These are phyloP conservation scores for Phylloscopus trochilus DNA, from an alignment of 2,113 vertebrate genomes.

Conservation along the genomic window DNA sequence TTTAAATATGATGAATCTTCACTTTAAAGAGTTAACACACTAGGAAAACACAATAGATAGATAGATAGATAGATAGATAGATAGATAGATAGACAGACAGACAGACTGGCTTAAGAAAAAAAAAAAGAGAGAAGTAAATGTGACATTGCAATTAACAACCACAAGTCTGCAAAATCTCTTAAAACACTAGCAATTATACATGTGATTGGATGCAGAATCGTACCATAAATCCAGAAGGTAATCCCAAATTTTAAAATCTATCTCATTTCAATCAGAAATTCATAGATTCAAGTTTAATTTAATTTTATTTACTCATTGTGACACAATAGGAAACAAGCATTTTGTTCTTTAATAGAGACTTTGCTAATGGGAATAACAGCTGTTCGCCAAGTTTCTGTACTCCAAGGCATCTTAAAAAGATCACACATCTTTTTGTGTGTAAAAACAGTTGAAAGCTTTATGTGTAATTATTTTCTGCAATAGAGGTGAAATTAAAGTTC, in stretches of 20 bases:
- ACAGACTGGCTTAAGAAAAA: rapidly evolving
- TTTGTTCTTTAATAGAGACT: background rate
- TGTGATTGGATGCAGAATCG: background rate
- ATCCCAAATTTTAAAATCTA: background rate
- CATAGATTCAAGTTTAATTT: background rate
- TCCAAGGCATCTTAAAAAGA: background rate
- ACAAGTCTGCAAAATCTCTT: background rate
- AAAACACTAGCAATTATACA: rapidly evolving
- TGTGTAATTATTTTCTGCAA: background rate
- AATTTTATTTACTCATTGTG: background rate
- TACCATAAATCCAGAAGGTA: background rate
- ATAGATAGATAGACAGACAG: background rate
- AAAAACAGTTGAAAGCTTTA: background rate
- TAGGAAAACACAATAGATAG: background rate
- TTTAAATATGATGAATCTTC: background rate
- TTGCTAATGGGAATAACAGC: background rate
- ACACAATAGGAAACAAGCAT: background rate
- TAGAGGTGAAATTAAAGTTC: background rate
- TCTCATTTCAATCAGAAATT: background rate
- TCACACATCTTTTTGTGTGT: background rate
- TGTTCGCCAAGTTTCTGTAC: background rate
- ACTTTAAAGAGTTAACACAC: background rate
- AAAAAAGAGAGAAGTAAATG: background rate
- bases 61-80: background rate
- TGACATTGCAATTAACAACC: background rate